Base-by-base conservation (phyloP, 2,888 invertebrate species). In the Tinea semifulvella region DNA sequence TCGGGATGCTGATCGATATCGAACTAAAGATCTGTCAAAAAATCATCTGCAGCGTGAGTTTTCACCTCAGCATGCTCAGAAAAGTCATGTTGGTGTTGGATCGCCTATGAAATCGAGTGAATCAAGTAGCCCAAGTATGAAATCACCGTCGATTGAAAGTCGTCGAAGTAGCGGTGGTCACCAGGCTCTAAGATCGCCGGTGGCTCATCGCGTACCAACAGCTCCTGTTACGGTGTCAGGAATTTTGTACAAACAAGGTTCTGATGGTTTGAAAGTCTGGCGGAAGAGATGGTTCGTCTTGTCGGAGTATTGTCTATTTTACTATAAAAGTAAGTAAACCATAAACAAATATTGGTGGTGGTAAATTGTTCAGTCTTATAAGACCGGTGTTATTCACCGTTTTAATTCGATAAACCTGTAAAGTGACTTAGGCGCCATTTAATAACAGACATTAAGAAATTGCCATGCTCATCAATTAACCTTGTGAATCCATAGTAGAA, bases 221-320 rank as follows among this genome's bases (percentile, higher is more conserved):
- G 91, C 94, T 1, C 90, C 92, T 5, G 94, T 96, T 6, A 88
- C 93, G 0, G 85, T 93, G 58, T 88, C 92, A 53, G 96, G 96
- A 14, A 94, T 96, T 89, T 79, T 96, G 42, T 91, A 94, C 68
- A 95, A 96, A 63, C 94, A 96, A 77, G 96, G 96, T 44, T 94
- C 94, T 25, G 94, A 94, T 60, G 95, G 95, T 5, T 81, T 96
- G 2, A 96, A 94, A 85, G 87, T 94, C 31, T 96, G 96, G 96
- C 91, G 95, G 64, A 94, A 92, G 64, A 85, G 96, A 48, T 96
- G 96, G 96, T 96, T 94, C 76, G 96, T 96, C 28, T 82, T 96
- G 46, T 92, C 94, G 20, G 95, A 96, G 66, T 96, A 93, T 69
- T 95, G 95, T 63, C 84, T 96, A 49, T 96, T 94, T 76, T 95